A percentile compares a stretch with the other conserved stretches of the same genome.
Conservation (phyloP, 2,113 vertebrate species). For the Xiphias gladius region DNA sequence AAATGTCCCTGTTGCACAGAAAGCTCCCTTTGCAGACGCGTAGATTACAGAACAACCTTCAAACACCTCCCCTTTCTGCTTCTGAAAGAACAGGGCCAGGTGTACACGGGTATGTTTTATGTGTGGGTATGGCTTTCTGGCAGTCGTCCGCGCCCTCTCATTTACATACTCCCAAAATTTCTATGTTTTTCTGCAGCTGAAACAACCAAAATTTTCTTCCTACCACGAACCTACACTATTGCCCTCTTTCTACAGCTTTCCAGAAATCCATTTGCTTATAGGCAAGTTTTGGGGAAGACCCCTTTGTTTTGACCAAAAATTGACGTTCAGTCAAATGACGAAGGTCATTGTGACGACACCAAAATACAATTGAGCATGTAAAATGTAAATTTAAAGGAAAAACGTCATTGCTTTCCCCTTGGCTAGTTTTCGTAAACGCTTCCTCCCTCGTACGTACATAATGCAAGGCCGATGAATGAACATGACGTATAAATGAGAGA, state of each 20-base stretch:
- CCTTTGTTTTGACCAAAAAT: conserved; percentile 24
- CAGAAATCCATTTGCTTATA: conserved; percentile 11
- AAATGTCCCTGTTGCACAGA: conserved; percentile 37
- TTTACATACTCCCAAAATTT: conserved; percentile 46
- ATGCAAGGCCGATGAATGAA: conserved; percentile 39
- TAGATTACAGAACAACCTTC: conserved; percentile 67
- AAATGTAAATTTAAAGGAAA: conserved; percentile 48
- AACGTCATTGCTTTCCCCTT: conserved; percentile 46
- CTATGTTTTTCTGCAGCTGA: conserved; percentile 6
- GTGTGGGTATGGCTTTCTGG: conserved; percentile 22
- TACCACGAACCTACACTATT: background rate
- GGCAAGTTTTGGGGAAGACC: background rate
- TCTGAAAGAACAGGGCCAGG: conserved; percentile 16
- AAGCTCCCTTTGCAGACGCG: conserved; percentile 50
- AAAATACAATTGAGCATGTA: conserved; percentile 36
- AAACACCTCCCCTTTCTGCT: conserved; percentile 44
- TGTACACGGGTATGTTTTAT: conserved; percentile 28
- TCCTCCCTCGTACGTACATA: conserved; percentile 6
- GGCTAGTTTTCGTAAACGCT: conserved; percentile 25
- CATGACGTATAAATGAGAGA: background rate
- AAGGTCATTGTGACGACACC: background rate
- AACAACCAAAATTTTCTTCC: background rate
- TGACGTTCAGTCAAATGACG: conserved; percentile 14
- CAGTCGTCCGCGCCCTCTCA: conserved; percentile 52
- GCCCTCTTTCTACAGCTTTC: conserved; percentile 13